Conservation (phyloP, 2,113 vertebrate species). For the Takifugu flavidus region DNA sequence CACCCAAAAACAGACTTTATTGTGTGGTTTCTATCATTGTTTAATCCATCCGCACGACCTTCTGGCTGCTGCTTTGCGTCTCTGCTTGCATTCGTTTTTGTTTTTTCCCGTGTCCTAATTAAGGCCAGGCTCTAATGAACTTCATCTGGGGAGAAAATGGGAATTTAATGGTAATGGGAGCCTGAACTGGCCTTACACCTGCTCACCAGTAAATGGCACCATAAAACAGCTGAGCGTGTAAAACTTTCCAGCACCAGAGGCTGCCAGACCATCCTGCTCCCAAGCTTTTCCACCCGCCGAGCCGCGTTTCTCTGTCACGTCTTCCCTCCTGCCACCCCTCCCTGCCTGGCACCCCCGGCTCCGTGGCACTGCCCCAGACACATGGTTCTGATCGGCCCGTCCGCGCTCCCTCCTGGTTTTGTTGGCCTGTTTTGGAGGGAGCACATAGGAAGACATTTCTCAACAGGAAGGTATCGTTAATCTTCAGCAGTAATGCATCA, state of each 20-base stretch:
- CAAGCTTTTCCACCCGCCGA: slow-evolving; percentile 18
- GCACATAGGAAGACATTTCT: slow-evolving; percentile 37
- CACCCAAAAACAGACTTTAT: too few relatives aligned
- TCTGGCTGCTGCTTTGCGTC: too few relatives aligned
- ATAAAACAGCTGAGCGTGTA: slow-evolving; percentile 69
- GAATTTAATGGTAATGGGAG: slow-evolving; percentile 53
- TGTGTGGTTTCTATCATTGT: too few relatives aligned
- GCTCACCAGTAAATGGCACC: slow-evolving; percentile 64
- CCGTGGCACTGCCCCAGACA: slow-evolving; percentile 63
- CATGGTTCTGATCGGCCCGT: slow-evolving; percentile 61
- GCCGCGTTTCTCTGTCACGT: slow-evolving; percentile 44
- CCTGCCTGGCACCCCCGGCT: slow-evolving; percentile 39
- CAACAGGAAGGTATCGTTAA: slow-evolving; percentile 56
- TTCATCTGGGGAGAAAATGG: slow-evolving; percentile 14
- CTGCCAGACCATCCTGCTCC: slow-evolving; percentile 44
- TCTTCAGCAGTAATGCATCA: slow-evolving; percentile 61
- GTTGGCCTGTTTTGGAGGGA: slow-evolving; percentile 22
- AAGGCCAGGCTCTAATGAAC: too few relatives aligned
- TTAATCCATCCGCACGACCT: too few relatives aligned
- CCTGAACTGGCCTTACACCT: slow-evolving; percentile 72
- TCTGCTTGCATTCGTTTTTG: too few relatives aligned
- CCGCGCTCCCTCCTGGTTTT: slow-evolving; percentile 38
- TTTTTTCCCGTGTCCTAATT: too few relatives aligned
- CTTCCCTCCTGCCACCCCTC: slow-evolving; percentile 32
- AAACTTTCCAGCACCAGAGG: slow-evolving; percentile 62